These are phyloP conservation scores for Caenorhabditis virilis DNA, from an alignment of 2,888 invertebrate species.

Conservation along the genomic window DNA sequence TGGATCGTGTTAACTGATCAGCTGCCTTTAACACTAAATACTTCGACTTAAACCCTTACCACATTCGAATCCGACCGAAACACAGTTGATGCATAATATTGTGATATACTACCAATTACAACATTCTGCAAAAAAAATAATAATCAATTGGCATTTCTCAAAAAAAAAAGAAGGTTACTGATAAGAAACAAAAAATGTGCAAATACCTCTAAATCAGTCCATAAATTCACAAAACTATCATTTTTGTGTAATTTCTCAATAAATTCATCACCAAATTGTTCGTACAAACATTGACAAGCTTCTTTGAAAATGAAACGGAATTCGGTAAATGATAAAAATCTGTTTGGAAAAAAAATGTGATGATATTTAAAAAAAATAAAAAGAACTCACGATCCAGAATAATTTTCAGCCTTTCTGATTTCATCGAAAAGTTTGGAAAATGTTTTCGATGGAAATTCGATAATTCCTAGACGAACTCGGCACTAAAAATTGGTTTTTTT, in stretches of 20 bases:
- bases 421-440: not conserved
- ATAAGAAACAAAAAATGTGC: no score
- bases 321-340: slow-evolving; percentile 18
- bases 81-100: slow-evolving; percentile 21
- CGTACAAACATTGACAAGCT: slow-evolving; percentile 10
- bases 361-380: no score
- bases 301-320: slow-evolving; percentile 19
- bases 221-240: slow-evolving; percentile 26
- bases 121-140: slow-evolving; percentile 22
- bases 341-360: no score
- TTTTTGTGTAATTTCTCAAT: slow-evolving; percentile 20
- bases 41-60: no score
- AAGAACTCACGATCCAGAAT: no score
- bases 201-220: slow-evolving; percentile 32
- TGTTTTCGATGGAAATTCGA: slow-evolving; percentile 22
- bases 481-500: no score
- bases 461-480: slow-evolving; percentile 22
- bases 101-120: slow-evolving; percentile 27
- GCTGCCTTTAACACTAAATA: no score
- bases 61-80: slow-evolving; percentile 31
- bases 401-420: not conserved
- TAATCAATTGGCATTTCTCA: no score
- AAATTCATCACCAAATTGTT: slow-evolving; percentile 17
- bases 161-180: no score
- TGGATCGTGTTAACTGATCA: no score